These are phyloP conservation scores for Macrophya alboannulata DNA, from an alignment of 2,888 invertebrate genomes.

Conservation along the genomic window DNA sequence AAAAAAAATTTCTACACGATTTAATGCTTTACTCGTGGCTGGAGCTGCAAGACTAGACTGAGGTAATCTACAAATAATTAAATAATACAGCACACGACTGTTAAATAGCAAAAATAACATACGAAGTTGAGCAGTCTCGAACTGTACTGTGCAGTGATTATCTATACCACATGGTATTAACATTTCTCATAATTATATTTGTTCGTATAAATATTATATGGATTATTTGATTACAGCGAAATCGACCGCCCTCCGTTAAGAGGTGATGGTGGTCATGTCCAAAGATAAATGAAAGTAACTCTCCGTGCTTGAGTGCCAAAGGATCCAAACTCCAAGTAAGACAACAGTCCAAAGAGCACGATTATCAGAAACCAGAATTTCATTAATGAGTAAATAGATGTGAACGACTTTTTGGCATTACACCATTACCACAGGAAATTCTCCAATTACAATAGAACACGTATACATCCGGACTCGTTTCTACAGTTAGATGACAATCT, in stretches of 20 bases:
- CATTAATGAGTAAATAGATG: not conserved
- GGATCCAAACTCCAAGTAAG: conserved; percentile 45
- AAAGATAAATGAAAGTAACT: conserved; percentile 52
- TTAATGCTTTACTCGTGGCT: conserved; percentile 68
- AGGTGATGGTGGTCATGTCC: conserved; percentile 47
- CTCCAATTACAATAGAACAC: not conserved
- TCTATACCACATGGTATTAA: not conserved
- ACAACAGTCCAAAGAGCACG: not conserved
- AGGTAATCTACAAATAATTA: conserved; percentile 60
- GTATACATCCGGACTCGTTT: not conserved
- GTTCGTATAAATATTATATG: not conserved
- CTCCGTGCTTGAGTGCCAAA: conserved; percentile 47
- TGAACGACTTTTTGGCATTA: not conserved
- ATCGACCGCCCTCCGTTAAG: conserved; percentile 38
- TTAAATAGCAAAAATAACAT: not conserved
- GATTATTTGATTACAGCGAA: conserved; percentile 35
- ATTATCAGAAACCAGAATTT: not conserved
- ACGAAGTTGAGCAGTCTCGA: not conserved
- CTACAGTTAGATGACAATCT: not conserved
- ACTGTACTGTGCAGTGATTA: not conserved
- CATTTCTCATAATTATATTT: not conserved
- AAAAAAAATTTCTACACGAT: conserved; percentile 67
- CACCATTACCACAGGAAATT: not conserved
- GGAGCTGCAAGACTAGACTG: conserved; percentile 67
- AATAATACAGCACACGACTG: not conserved